Conservation (phyloP, 2,797 vertebrate genomes). For the Columba guinea region DNA sequence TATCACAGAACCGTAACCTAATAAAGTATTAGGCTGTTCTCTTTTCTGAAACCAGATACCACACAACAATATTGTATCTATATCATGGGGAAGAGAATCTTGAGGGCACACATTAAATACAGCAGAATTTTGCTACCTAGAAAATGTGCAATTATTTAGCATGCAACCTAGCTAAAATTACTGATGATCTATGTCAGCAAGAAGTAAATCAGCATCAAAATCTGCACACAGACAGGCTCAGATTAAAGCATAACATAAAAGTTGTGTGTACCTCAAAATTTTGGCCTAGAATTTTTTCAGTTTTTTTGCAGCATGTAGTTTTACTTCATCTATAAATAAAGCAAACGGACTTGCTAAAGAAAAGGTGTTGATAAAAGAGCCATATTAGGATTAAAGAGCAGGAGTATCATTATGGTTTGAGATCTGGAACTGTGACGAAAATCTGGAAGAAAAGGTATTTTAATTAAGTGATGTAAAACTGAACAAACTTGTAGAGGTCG, state of each 20-base stretch:
- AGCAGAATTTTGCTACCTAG: background rate
- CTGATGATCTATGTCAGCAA: background rate
- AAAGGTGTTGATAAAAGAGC: background rate
- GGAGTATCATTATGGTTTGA: background rate
- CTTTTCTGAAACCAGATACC: background rate
- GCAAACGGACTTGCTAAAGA: background rate
- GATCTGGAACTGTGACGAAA: background rate
- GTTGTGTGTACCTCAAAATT: background rate
- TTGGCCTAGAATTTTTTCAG: background rate
- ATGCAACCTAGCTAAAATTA: background rate
- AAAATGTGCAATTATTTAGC: background rate
- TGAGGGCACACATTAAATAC: background rate
- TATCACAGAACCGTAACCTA: conserved; percentile 16
- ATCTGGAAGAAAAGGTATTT: background rate
- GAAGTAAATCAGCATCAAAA: background rate
- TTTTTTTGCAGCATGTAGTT: background rate
- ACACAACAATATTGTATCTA: conserved; percentile 5
- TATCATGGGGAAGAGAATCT: background rate
- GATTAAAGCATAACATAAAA: background rate
- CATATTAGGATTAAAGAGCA: background rate
- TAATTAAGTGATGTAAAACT: background rate
- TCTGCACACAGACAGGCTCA: background rate
- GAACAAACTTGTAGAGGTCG: background rate
- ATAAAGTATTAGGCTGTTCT: conserved; percentile 41
- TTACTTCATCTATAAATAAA: background rate